These are phyloP conservation scores for Mesembrinibis cayennensis DNA, from an alignment of 2,113 vertebrate genomes.

Conservation along the genomic window DNA sequence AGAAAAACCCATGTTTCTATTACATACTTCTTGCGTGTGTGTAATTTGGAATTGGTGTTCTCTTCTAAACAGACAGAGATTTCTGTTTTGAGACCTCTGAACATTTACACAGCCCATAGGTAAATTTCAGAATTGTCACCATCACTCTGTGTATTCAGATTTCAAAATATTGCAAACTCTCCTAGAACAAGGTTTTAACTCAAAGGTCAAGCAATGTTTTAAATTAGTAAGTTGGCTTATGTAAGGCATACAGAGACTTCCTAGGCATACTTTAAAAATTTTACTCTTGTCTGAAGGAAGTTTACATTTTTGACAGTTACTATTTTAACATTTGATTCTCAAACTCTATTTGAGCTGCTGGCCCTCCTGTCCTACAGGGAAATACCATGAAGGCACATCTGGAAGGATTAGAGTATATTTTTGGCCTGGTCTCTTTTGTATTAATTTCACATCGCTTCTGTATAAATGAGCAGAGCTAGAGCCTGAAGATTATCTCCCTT, in stretches of 20 bases:
- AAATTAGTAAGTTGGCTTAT: not conserved
- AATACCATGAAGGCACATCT: not conserved
- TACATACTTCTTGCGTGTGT: not conserved
- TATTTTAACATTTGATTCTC: not conserved
- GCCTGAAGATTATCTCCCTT: not conserved
- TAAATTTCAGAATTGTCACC: conserved; percentile 64
- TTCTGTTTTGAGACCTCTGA: conserved; percentile 29
- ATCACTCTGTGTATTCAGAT: not conserved
- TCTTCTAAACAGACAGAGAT: not conserved
- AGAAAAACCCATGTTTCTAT: not conserved
- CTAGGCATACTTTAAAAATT: not conserved
- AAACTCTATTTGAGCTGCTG: not conserved
- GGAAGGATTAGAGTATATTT: not conserved
- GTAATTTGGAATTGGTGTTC: not conserved
- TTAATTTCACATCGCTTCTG: not conserved
- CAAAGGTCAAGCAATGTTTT: not conserved
- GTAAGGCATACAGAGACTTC: not conserved
- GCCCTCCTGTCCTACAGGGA: not conserved
- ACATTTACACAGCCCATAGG: conserved; percentile 55
- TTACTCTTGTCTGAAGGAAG: not conserved
- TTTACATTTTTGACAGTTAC: not conserved
- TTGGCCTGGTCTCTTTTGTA: not conserved
- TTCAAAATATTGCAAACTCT: conserved; percentile 24
- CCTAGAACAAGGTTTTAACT: not conserved
- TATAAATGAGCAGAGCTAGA: not conserved